Conservation (phyloP, 2,113 vertebrate genomes). For the Ciconia boyciana region DNA sequence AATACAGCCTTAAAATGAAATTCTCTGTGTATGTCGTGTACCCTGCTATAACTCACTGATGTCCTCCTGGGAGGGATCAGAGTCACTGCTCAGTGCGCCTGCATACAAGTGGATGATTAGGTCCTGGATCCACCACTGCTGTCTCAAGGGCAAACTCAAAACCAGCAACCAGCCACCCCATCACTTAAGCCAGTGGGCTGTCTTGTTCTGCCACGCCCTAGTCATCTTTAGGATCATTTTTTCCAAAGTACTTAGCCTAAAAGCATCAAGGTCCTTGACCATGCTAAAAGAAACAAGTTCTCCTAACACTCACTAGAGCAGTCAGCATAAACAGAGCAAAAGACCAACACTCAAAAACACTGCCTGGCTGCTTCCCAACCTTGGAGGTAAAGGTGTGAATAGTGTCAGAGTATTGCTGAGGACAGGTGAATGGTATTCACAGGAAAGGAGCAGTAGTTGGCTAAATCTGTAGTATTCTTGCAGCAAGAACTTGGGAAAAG, state of each 20-base stretch:
- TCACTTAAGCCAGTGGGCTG: not conserved
- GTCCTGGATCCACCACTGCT: not conserved
- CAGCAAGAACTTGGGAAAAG: not conserved
- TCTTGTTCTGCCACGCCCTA: not conserved
- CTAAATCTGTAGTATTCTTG: not conserved
- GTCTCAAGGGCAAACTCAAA: not conserved
- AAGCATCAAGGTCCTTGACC: not conserved
- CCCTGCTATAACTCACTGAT: not conserved
- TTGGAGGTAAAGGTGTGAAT: not conserved
- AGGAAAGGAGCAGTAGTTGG: not conserved
- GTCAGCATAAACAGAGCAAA: not conserved
- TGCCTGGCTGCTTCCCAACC: not conserved
- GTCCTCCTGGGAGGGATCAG: not conserved
- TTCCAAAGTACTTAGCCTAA: not conserved
- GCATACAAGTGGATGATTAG: not conserved
- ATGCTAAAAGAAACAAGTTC: not conserved
- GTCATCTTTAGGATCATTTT: not conserved
- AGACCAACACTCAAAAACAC: not conserved
- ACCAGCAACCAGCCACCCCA: not conserved
- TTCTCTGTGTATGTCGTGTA: not conserved
- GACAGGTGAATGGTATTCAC: not conserved
- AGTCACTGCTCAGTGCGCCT: not conserved
- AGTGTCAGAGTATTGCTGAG: not conserved
- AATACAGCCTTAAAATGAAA: not conserved
- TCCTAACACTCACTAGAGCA: not conserved